phyloP scores from a whole-genome alignment of 2,888 invertebrate genomes.

The Pollenia labialis region DNA sequence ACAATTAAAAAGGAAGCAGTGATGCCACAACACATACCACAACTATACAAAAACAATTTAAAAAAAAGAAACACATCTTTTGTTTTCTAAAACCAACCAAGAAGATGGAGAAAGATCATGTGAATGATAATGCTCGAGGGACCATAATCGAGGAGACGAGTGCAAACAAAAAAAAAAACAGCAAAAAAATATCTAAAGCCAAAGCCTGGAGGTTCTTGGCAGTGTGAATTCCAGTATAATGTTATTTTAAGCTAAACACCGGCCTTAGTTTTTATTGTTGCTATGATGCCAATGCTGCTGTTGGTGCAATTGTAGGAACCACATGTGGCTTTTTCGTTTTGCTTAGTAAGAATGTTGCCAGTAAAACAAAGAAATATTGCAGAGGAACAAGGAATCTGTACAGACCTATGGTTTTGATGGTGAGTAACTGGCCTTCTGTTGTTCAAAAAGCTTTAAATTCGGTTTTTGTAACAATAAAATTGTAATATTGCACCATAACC shows the following conservation, averaged over 20 bases:
- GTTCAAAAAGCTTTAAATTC: conserved; percentile 50
- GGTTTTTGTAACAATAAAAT: conserved; percentile 68
- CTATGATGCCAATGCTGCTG: neutral
- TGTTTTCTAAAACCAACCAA: conserved; percentile 26
- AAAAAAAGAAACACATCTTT: conserved; percentile 41
- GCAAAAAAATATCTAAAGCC: neutral
- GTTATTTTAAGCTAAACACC: conserved; percentile 69
- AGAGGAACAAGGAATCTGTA: conserved; percentile 27
- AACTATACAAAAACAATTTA: no score
- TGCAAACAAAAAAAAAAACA: conserved; percentile 7
- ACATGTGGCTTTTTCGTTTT: conserved; percentile 65
- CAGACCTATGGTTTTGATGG: conserved; percentile 47
- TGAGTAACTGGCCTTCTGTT: conserved; percentile 65
- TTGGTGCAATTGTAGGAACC: conserved; percentile 59
- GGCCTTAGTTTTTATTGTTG: conserved; percentile 55
- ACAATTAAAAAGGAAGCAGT: conserved; percentile 69
- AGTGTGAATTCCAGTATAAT: conserved; percentile 72
- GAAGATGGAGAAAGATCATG: conserved; percentile 52
- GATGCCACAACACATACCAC: conserved; percentile 49
- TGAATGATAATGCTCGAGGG: conserved; percentile 46
- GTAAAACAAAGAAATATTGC: neutral
- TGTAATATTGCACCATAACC: conserved; percentile 62
- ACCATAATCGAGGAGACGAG: conserved; percentile 12
- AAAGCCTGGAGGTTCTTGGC: conserved; percentile 51
- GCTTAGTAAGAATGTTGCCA: conserved; percentile 21